Evolutionary conservation across 1,140 invertebrate genomes (phyloP).

Genomic region (Phthorimaea operculella): DNA sequence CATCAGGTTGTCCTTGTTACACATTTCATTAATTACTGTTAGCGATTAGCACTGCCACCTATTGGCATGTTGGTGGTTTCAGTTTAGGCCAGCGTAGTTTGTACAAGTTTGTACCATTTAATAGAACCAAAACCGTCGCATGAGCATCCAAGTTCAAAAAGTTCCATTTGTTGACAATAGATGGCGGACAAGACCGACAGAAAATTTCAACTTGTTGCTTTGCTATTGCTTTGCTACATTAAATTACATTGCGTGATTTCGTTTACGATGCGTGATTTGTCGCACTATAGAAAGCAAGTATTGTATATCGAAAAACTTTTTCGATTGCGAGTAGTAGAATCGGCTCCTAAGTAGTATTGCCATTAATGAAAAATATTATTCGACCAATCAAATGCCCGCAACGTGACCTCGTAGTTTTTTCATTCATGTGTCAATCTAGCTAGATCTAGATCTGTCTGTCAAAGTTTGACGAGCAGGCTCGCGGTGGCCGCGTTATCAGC

Average conservation of each 20-base stretch:
- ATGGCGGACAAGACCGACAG: neutral
- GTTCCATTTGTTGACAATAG: neutral
- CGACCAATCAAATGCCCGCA: neutral
- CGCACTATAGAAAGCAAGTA: no score
- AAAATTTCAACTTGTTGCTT: no score
- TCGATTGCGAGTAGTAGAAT: neutral
- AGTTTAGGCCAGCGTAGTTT: neutral
- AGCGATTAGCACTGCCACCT: slow-evolving; percentile 30
- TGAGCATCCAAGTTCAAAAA: neutral
- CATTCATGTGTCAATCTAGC: slow-evolving; percentile 1
- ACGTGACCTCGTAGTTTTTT: neutral
- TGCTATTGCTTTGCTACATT: no score
- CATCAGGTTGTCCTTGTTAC: slow-evolving; percentile 28
- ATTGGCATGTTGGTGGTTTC: neutral
- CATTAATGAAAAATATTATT: neutral
- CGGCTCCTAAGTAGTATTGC: neutral
- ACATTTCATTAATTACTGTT: slow-evolving; percentile 35
- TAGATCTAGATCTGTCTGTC: no score
- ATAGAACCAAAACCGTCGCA: neutral
- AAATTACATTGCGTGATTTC: no score
- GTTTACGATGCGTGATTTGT: no score
- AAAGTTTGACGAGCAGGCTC: neutral
- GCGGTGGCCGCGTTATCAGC: slow-evolving; percentile 21
- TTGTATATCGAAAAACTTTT: no score
- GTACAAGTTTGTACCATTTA: neutral